Percentiles rank a stretch among this genome's conserved stretches.
Conservation (phyloP, 2,113 vertebrate genomes). For the Butorides virescens region DNA sequence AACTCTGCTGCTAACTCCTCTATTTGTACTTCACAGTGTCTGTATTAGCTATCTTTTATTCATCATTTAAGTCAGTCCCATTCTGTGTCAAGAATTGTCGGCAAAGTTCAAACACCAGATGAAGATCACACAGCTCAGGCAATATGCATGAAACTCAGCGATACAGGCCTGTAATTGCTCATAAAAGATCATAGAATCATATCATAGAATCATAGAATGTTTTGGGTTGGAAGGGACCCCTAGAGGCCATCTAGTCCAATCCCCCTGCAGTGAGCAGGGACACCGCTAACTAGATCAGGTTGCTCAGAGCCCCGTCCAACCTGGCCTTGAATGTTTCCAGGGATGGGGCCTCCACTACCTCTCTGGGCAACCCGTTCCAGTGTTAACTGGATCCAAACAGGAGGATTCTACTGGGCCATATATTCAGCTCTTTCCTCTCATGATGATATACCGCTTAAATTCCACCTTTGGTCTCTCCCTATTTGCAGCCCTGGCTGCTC, state of each 20-base stretch:
- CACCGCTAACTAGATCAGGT: too few relatives aligned
- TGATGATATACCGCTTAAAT: neutral
- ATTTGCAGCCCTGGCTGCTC: neutral
- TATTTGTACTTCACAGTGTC: neutral
- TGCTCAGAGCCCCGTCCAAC: too few relatives aligned
- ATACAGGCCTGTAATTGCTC: neutral
- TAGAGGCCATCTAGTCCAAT: too few relatives aligned
- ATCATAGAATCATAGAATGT: too few relatives aligned
- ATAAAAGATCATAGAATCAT: neutral
- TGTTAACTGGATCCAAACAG: neutral
- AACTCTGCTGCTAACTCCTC: neutral
- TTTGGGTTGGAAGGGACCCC: too few relatives aligned
- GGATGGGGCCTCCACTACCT: too few relatives aligned
- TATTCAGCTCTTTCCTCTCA: neutral
- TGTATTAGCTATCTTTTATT: neutral
- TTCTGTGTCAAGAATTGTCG: neutral
- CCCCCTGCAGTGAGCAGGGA: too few relatives aligned
- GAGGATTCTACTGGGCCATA: neutral
- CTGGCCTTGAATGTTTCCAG: too few relatives aligned
- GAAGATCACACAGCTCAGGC: neutral
- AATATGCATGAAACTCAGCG: fast-evolving
- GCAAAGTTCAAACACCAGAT: neutral
- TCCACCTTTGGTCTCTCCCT: neutral
- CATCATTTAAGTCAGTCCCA: neutral
- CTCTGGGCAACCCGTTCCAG: too few relatives aligned